A percentile compares a stretch with the other conserved stretches of the same genome.
These are phyloP conservation scores for Montipora efflorescens DNA, from an alignment of 64 coral and sea anemone genomes.

Conservation along the genomic window DNA sequence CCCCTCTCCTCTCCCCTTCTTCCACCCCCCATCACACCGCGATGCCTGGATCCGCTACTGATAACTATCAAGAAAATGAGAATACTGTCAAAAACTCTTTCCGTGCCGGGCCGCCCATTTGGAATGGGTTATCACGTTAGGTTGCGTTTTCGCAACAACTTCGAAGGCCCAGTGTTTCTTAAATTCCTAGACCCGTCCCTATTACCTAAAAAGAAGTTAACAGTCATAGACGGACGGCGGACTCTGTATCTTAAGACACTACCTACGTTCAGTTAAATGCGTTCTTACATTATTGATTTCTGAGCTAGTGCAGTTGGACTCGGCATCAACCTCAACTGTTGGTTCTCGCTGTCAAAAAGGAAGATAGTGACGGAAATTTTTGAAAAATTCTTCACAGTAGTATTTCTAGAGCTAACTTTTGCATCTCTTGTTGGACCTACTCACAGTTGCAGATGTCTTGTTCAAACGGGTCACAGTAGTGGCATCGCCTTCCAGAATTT, in stretches of 20 bases:
- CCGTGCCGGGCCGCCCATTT: no score
- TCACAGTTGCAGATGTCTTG: neutral
- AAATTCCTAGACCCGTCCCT: neutral
- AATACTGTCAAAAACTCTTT: no score
- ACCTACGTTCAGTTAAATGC: neutral
- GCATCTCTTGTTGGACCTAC: neutral
- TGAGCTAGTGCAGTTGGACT: neutral
- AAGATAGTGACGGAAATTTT: neutral
- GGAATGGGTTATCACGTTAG: no score
- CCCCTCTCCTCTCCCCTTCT: no score
- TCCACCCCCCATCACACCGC: no score
- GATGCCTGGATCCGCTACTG: no score
- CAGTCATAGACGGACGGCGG: neutral
- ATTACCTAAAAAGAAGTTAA: neutral
- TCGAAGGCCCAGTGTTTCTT: no score
- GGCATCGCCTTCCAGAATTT: neutral
- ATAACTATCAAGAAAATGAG: no score
- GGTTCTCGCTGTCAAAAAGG: neutral
- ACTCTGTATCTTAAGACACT: neutral
- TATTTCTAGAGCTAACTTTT: neutral
- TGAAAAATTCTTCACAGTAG: neutral
- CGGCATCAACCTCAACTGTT: neutral
- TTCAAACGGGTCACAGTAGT: neutral
- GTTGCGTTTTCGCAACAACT: no score
- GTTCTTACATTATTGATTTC: neutral